Evolutionary conservation across 2,888 invertebrate species (phyloP), one percentile per base, ranked within the genome.

Genomic region (Xylota segnis): DNA sequence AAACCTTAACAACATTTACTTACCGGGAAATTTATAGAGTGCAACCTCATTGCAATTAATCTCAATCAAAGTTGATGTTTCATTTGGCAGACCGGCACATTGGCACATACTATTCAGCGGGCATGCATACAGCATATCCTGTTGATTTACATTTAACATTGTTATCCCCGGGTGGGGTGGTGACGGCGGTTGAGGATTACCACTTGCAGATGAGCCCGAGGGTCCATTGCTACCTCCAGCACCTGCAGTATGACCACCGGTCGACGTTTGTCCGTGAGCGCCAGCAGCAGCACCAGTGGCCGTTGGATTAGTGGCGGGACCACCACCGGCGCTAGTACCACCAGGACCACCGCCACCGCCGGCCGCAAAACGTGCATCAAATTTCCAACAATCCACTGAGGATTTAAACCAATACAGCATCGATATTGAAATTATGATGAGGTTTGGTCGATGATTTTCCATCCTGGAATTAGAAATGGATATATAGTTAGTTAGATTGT

Each of bases 41-140:
- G 91, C 90, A 89, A 92, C 92, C 88, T 92, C 92, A 89, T 92
- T 92, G 90, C 93, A 92, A 90, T 92, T 92, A 89, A 92, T 92
- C 90, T 92, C 92, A 90, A 92, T 91, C 89, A 92, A 89, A 56
- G 91, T 92, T 87, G 91, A 90, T 88, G 93, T 92, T 89, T 92
- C 92, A 88, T 92, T 92, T 82, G 93, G 92, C 89, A 92, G 87
- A 5, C 92, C 92, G 29, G 91, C 91, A 89, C 93, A 92, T 89
- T 92, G 92, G 88, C 92, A 92, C 92, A 92, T 92, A 81, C 92
- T 91, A 88, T 92, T 92, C 78, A 92, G 89, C 43, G 92, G 92
- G 88, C 93, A 92, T 59, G 92, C 90, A 87, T 92, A 92, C 45
- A 92, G 88, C 84, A 91, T 90, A 88, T 92, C 92, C 88, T 92